Evolutionary conservation across 2,797 vertebrate genomes (phyloP).

Genomic region (Microctenopoma stevenorrisi): DNA sequence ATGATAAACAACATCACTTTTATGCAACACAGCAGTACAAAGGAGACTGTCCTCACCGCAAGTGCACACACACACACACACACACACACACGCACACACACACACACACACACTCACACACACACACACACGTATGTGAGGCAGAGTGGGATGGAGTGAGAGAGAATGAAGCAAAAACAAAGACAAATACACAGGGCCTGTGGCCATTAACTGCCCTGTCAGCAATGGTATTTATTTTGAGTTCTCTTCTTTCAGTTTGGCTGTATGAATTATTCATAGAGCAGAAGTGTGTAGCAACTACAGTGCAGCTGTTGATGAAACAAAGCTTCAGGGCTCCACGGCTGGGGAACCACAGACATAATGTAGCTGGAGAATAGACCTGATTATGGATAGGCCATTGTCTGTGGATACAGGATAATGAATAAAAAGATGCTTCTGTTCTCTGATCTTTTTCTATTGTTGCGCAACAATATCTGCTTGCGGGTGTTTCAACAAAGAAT

Average conservation of each 20-base stretch:
- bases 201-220: conserved; percentile 67
- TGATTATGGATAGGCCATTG: conserved; percentile 61
- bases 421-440: conserved; percentile 64
- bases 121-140: not conserved
- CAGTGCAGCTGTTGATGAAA: conserved; percentile 78
- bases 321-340: conserved; percentile 71
- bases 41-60: conserved; percentile 31
- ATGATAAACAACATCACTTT: conserved; percentile 44
- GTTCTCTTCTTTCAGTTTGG: conserved; percentile 66
- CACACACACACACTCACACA: not conserved
- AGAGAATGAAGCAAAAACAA: conserved; percentile 38
- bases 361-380: conserved; percentile 66
- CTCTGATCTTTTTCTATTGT: conserved; percentile 46
- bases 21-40: conserved; percentile 23
- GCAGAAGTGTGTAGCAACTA: conserved; percentile 64
- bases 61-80: conserved; percentile 2
- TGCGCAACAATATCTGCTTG: conserved; percentile 37
- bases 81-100: conserved; percentile 2
- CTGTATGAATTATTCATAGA: conserved; percentile 76
- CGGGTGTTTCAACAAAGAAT: conserved; percentile 33
- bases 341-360: conserved; percentile 64
- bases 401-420: conserved; percentile 60
- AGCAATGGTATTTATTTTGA: conserved; percentile 73
- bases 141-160: conserved; percentile 28
- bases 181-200: conserved; percentile 56